Base-by-base conservation (phyloP, 2,797 vertebrate species). In the Danionella dracula region DNA sequence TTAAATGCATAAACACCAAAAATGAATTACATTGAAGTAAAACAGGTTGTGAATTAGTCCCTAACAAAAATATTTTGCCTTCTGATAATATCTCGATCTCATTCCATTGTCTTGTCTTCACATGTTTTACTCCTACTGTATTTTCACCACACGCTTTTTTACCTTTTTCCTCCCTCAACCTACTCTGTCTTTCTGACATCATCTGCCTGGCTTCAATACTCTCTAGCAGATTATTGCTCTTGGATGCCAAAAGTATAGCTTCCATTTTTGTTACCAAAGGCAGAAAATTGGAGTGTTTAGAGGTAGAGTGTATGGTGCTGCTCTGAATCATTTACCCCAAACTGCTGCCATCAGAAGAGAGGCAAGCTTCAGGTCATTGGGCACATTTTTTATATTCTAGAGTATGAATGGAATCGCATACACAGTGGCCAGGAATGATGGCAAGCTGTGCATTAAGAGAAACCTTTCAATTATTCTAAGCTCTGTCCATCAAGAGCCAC, bases 221-320 rank as follows among this genome's bases (percentile, higher is more conserved):
- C 61, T 66, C 66, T 74, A 73, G 72, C 77, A 79, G 77, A 80
- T 80, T 81, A 59, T 72, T 59, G 72, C 62, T 55, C 54, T 70
- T 62, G 16, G 65, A 61, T 49, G 73, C 73, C 78, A 80, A 66
- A 76, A 70, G 65, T 76, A 76, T 72, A 71, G 67, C 76, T 68
- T 78, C 72, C 68, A 74, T 79, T 68, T 79, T 75, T 73, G 76
- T 81, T 72, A 82, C 78, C 75, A 76, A 71, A 77, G 69, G 67
- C 71, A 73, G 50, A 68, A 77, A 73, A 73, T 78, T 59, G 62
- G 67, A 74, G 57, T 70, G 69, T 71, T 48, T 68, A 59, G 61
- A 62, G 63, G 44, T 73, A 60, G 40, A 54, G 59, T 46, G 2
- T 68, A 72, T 64, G 72, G 65, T 70, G 59, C 58, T 70, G 79